Conservation (phyloP, 2,888 invertebrate genomes). For the Erebia aethiops region DNA sequence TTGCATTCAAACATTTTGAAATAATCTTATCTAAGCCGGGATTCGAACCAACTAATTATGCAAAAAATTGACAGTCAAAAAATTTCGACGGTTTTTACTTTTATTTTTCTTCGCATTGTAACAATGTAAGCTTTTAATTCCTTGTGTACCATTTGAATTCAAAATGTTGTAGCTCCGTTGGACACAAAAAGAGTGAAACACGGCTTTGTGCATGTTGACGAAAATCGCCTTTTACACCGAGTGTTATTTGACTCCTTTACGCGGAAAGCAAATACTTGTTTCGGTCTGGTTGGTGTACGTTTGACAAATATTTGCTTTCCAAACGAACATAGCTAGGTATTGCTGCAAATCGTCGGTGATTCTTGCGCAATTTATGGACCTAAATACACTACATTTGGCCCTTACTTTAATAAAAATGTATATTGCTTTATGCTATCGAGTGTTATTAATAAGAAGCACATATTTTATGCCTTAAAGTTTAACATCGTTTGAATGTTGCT, state of each 20-base stretch:
- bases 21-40: too few relatives aligned
- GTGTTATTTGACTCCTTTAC: slow-evolving; percentile 20
- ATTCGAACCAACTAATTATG: too few relatives aligned
- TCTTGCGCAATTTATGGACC: neutral
- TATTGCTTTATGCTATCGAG: too few relatives aligned
- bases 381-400: neutral
- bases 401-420: too few relatives aligned
- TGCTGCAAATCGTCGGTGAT: neutral
- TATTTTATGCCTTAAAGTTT: neutral
- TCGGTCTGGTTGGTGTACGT: slow-evolving; percentile 27
- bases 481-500: neutral
- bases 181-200: neutral
- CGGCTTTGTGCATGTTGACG: slow-evolving; percentile 9
- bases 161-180: slow-evolving; percentile 11
- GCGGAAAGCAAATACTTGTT: slow-evolving; percentile 23
- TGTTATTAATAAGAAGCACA: too few relatives aligned
- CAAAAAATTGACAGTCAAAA: neutral
- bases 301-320: slow-evolving; percentile 25
- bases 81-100: neutral
- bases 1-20: too few relatives aligned
- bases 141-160: slow-evolving; percentile 4
- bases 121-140: slow-evolving; percentile 9
- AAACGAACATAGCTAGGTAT: slow-evolving; percentile 14
- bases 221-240: slow-evolving; percentile 19
- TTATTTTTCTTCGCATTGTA: neutral